phyloP scores from a whole-genome alignment of 2,888 invertebrate species.

The Neoascia interrupta region DNA sequence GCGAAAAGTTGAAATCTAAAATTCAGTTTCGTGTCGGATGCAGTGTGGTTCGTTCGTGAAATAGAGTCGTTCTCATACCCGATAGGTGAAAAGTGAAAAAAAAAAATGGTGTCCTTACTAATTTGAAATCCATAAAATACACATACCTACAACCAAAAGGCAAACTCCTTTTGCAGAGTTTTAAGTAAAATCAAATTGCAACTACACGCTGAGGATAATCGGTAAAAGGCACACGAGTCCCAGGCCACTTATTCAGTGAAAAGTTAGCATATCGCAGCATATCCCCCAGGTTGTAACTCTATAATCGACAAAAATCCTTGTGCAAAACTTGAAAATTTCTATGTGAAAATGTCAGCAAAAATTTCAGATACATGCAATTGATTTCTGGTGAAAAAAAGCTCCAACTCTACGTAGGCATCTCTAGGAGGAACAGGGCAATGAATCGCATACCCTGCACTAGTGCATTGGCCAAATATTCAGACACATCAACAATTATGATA shows the following conservation, averaged over 20 bases:
- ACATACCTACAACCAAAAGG: background rate
- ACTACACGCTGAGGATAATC: no score
- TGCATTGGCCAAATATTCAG: background rate
- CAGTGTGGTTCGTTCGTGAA: conserved; percentile 78
- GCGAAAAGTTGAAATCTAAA: conserved; percentile 76
- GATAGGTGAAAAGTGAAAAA: conserved; percentile 38
- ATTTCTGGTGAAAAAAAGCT: conserved; percentile 69
- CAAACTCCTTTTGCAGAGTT: no score
- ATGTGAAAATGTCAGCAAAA: conserved; percentile 54
- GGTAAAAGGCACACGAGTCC: no score
- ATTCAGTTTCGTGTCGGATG: conserved; percentile 80
- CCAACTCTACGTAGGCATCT: conserved; percentile 38
- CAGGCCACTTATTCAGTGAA: background rate
- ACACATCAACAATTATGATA: conserved; percentile 34
- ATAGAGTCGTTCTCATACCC: conserved; percentile 65
- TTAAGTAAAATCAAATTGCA: no score
- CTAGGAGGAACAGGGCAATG: conserved; percentile 10
- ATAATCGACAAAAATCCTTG: background rate
- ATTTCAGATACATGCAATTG: conserved; percentile 65
- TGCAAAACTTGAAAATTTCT: conserved; percentile 21
- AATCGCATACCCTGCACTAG: background rate
- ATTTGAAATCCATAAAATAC: conserved; percentile 15
- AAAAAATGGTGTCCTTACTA: conserved; percentile 60
- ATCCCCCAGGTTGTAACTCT: conserved; percentile 6
- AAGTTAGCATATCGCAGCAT: background rate